Base-by-base conservation (phyloP, 2,888 invertebrate genomes). In the Biston stratarius region DNA sequence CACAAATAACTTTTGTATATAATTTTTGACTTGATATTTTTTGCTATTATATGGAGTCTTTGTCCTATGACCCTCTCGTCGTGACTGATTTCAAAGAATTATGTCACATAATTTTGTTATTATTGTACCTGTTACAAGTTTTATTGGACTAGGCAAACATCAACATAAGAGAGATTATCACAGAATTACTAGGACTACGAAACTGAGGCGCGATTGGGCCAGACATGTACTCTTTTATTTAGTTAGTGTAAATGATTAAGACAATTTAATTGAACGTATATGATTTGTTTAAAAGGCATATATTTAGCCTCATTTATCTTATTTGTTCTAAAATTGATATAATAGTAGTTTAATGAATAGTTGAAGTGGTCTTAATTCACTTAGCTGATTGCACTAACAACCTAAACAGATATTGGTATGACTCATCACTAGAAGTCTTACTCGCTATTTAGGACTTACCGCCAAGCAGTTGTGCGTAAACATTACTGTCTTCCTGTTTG, bases 101-200 rank as follows among this genome's bases (percentile, higher is more conserved):
- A 24, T 33, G 38, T 24, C 34, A 34, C 51, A 58, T 55, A 3
- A 42, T 71, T 67, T 64, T 66, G 59, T 53, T 38, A 42, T 56
- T 69, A 70, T 69, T 69, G 14, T 68, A 33, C 42, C 40, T 45
- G 59, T 42, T 36, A 61, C 51, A 48, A 59, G 10, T 52, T 66
- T 42, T 56, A 66, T 64, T 48, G 34, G 34, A 71, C 66, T 48
- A 67, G 59, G 65, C 69, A 74, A 70, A 74, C 64, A 74, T 67
- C 53, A 71, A 67, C 42, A 62, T 24, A 9, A 42, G 11, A 57
- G 55, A 52, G 72, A 72, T 69, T 69, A 71, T 47, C 48, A 48
- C 12, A 10, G 60, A 58, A 52, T 58, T 58, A 47, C 48, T 36
- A 38, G 15, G 15, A 48, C 24, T 38, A n/a, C 7, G 36, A 14